Evolutionary conservation across 92 coral and sea anemone species (phyloP).

Genomic region (Zoanthus sociatus): DNA sequence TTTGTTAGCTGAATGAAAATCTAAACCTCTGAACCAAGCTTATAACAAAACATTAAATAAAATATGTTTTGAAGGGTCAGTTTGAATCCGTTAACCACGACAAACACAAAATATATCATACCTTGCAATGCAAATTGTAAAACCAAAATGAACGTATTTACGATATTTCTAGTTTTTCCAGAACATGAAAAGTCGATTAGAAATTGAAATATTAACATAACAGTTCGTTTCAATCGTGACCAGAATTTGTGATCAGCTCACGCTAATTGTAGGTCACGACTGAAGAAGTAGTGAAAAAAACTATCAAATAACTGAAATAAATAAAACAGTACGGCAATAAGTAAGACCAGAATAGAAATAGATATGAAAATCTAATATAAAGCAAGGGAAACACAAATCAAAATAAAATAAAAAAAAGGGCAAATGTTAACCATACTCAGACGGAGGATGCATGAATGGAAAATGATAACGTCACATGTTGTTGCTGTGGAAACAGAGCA

Average conservation of each 20-base stretch:
- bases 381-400: no score
- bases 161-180: neutral
- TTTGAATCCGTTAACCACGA: neutral
- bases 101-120: neutral
- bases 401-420: no score
- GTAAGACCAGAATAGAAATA: no score
- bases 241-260: neutral
- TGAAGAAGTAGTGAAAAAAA: neutral
- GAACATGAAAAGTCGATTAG: no score
- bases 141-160: neutral
- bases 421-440: no score
- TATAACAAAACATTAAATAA: neutral
- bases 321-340: neutral
- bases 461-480: no score
- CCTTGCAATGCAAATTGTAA: neutral
- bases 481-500: no score
- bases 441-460: no score
- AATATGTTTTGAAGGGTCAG: neutral
- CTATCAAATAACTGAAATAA: neutral
- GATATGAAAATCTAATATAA: no score
- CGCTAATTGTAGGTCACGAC: slow-evolving; percentile 18
- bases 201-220: no score
- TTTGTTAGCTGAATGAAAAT: neutral
- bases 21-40: neutral
- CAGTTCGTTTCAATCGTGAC: neutral